Conservation (phyloP, 2,797 vertebrate species). For the Acestrorhynchus altus region DNA sequence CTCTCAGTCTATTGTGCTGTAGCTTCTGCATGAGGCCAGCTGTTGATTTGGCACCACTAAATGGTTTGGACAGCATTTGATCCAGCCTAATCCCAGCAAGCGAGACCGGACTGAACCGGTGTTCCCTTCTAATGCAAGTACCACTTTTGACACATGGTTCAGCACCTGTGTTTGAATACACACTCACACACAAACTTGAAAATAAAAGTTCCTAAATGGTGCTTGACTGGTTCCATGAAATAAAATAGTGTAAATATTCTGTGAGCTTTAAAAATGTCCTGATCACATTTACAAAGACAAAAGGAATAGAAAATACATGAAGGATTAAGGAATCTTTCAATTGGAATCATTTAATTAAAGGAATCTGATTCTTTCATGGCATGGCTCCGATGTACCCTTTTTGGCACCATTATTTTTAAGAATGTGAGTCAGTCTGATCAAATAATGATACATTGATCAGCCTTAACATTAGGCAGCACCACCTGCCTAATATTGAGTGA, state of each 20-base stretch:
- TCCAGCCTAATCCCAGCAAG: slow-evolving; percentile 75
- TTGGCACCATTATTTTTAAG: no score
- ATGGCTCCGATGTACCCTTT: no score
- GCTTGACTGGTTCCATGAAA: neutral
- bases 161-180: slow-evolving; percentile 62
- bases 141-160: slow-evolving; percentile 56
- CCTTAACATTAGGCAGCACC: no score
- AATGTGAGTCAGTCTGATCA: no score
- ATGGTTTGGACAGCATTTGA: slow-evolving; percentile 73
- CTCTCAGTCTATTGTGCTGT: slow-evolving; percentile 69
- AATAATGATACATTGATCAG: no score
- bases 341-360: no score
- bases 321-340: no score
- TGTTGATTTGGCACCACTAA: slow-evolving; percentile 73
- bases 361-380: no score
- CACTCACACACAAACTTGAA: neutral
- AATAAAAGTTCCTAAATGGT: neutral
- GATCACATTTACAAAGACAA: no score
- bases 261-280: no score
- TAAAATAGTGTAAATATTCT: neutral
- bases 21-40: slow-evolving; percentile 67
- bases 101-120: slow-evolving; percentile 65
- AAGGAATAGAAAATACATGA: no score
- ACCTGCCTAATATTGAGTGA: no score
- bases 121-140: slow-evolving; percentile 42